phyloP scores from a whole-genome alignment of 2,797 vertebrate species.

The Falco novaeseelandiae region DNA sequence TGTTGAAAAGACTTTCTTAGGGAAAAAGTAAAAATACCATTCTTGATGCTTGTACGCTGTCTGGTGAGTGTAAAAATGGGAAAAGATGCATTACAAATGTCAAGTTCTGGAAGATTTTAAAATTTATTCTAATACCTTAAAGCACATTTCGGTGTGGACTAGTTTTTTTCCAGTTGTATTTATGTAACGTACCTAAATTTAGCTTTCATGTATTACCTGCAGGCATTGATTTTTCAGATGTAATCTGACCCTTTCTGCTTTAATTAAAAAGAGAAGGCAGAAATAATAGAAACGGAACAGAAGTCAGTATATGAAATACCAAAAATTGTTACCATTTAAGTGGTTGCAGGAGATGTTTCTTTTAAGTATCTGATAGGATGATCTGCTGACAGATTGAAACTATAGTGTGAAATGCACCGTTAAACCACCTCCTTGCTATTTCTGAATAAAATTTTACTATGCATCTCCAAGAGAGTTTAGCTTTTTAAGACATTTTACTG shows the following conservation, averaged over 20 bases:
- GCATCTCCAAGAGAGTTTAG: neutral
- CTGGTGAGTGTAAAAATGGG: neutral
- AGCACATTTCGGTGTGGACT: neutral
- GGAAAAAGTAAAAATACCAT: neutral
- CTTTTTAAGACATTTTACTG: neutral
- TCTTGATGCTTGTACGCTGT: neutral
- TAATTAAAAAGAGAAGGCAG: neutral
- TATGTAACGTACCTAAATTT: neutral
- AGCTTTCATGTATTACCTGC: neutral
- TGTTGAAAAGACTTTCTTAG: neutral
- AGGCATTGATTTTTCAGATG: neutral
- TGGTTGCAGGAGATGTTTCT: neutral
- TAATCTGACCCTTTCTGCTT: neutral
- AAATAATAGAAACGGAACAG: neutral
- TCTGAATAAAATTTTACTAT: neutral
- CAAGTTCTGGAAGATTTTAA: neutral
- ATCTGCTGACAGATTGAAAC: neutral
- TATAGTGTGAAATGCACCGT: neutral
- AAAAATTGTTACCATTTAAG: neutral
- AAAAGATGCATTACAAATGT: neutral
- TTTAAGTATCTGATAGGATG: neutral
- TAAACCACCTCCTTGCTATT: neutral
- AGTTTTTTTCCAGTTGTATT: neutral
- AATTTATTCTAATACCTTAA: neutral
- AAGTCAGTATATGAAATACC: neutral